These are phyloP conservation scores for Epinephelus coioides DNA, from an alignment of 2,797 vertebrate species.

Conservation along the genomic window DNA sequence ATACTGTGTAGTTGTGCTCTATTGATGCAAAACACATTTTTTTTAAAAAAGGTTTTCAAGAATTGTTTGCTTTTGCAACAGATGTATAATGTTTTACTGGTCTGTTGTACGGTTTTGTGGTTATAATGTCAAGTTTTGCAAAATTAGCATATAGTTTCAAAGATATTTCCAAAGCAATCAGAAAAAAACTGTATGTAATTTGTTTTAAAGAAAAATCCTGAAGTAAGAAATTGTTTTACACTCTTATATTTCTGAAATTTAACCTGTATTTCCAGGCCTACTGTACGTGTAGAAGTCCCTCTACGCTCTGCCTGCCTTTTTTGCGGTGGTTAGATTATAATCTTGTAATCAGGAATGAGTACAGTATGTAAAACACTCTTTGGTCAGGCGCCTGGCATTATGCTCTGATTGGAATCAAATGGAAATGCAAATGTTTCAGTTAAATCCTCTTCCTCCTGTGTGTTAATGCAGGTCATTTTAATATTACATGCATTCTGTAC, in stretches of 20 bases:
- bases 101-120: no score
- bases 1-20: no score
- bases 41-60: no score
- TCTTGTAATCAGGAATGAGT: conserved; percentile 43
- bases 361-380: conserved; percentile 49
- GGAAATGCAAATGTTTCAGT: conserved; percentile 69
- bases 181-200: not conserved
- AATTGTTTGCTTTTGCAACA: no score
- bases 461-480: conserved; percentile 46
- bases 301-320: not conserved
- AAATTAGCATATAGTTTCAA: no score
- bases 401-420: conserved; percentile 54
- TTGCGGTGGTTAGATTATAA: conserved; percentile 17
- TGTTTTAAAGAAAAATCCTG: not conserved
- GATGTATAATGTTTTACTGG: no score
- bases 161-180: no score
- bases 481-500: conserved; percentile 32
- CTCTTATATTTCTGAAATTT: not conserved
- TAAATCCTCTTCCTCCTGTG: conserved; percentile 49
- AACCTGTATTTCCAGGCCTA: not conserved
- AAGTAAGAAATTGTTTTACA: not conserved
- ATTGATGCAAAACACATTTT: no score
- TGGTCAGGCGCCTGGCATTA: not conserved
- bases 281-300: not conserved
- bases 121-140: no score